Evolutionary conservation across 1,140 invertebrate species (phyloP).

Genomic region (Drosophila neocordata): DNA sequence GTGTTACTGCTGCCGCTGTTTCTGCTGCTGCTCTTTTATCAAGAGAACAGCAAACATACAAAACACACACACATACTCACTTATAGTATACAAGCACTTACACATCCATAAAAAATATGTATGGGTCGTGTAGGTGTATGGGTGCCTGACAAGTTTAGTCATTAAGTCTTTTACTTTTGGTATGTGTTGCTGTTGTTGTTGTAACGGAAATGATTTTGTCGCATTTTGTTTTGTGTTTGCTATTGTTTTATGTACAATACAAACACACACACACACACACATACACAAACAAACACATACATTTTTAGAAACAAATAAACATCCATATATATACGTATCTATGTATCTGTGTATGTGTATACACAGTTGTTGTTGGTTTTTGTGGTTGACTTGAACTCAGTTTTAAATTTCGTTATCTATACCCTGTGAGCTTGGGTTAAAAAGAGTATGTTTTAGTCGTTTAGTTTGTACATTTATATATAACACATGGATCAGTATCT

Average conservation of each 20-base stretch:
- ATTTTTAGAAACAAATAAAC: background rate
- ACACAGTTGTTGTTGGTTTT: background rate
- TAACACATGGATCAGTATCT: too few species aligned
- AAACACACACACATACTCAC: constrained; percentile 21
- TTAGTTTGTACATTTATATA: too few species aligned
- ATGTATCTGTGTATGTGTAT: background rate
- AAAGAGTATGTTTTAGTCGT: background rate
- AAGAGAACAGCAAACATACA: constrained; percentile 27
- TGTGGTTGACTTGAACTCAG: constrained; percentile 1
- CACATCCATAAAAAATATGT: constrained; percentile 9
- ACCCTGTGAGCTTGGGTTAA: background rate
- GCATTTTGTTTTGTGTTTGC: constrained; percentile 19
- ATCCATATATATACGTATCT: background rate
- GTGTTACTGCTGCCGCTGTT: constrained; percentile 1
- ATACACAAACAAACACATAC: too few species aligned
- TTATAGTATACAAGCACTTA: background rate
- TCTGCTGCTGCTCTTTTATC: constrained; percentile 37
- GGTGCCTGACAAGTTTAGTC: constrained; percentile 45
- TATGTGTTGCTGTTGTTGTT: constrained; percentile 33
- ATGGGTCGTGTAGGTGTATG: constrained; percentile 9
- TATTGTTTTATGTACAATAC: background rate
- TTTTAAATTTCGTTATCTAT: constrained; percentile 10
- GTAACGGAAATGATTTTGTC: constrained; percentile 68
- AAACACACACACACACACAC: too few species aligned
- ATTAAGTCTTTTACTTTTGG: constrained; percentile 49